Evolutionary conservation across 1,140 invertebrate species (phyloP).

Genomic region (Eueides isabella): DNA sequence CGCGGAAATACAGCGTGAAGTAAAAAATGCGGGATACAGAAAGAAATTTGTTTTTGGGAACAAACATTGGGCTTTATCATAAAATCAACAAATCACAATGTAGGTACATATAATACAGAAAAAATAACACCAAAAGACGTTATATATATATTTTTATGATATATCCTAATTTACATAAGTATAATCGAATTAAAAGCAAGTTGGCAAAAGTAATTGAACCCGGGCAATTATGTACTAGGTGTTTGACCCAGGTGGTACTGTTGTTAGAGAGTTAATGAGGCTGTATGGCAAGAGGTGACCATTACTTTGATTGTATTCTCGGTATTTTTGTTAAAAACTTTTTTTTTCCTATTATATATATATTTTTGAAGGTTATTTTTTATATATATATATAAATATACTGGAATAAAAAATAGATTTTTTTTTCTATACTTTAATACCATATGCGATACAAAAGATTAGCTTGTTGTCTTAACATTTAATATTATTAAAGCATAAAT

Average conservation of each 20-base stretch:
- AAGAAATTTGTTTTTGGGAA: too few species aligned
- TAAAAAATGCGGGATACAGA: too few species aligned
- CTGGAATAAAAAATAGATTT: too few species aligned
- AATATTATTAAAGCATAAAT: not conserved
- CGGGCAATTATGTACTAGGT: not conserved
- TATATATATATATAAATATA: too few species aligned
- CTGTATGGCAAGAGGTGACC: not conserved
- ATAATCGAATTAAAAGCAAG: not conserved
- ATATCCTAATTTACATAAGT: not conserved
- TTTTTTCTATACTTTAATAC: too few species aligned
- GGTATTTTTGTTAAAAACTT: not conserved
- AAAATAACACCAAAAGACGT: not conserved
- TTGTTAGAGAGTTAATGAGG: slow-evolving; percentile 5
- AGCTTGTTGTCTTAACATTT: not conserved
- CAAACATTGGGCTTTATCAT: too few species aligned
- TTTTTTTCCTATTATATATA: not conserved
- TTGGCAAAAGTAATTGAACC: slow-evolving; percentile 7
- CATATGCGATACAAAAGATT: too few species aligned
- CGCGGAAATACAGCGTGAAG: too few species aligned
- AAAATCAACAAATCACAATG: too few species aligned
- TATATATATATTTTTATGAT: not conserved
- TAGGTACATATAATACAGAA: not conserved
- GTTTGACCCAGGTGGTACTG: not conserved
- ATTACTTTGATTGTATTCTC: not conserved
- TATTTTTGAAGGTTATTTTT: too few species aligned